A percentile compares a stretch with the other conserved stretches of the same genome.
phyloP scores from a whole-genome alignment of 2,797 vertebrate species.

The Mormyrus hasselquistii region DNA sequence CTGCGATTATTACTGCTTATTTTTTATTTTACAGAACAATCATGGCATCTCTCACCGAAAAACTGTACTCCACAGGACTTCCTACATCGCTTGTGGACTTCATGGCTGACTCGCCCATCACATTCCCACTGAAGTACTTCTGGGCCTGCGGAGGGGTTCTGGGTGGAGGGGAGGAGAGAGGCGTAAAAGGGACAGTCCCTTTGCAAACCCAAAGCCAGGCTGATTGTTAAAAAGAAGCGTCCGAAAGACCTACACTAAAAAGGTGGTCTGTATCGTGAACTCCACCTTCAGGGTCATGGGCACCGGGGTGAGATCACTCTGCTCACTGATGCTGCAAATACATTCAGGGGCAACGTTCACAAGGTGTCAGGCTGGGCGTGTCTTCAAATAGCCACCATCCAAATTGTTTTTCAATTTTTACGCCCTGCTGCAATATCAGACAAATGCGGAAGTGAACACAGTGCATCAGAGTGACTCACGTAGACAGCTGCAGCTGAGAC shows the following conservation, averaged over 20 bases:
- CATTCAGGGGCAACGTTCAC: background rate
- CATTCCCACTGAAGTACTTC: conserved; percentile 75
- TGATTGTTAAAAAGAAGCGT: background rate
- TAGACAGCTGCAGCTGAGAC: conserved; percentile 71
- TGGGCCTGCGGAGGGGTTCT: conserved; percentile 51
- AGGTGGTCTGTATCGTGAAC: conserved; percentile 68
- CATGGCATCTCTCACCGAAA: conserved; percentile 62
- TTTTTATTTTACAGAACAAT: background rate
- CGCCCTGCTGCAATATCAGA: background rate
- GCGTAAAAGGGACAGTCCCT: background rate
- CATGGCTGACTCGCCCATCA: conserved; percentile 89
- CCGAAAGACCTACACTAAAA: conserved; percentile 67
- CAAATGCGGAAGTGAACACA: background rate
- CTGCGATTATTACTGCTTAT: background rate
- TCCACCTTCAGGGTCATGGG: conserved; percentile 67
- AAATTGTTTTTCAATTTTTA: background rate
- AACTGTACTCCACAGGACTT: conserved; percentile 74
- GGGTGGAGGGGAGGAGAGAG: background rate
- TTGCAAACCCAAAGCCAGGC: background rate
- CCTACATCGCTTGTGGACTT: conserved; percentile 74
- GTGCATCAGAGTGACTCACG: conserved; percentile 61
- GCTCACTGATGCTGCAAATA: conserved; percentile 72
- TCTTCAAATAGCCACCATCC: background rate
- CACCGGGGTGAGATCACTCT: conserved; percentile 66
- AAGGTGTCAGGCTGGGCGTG: background rate